Base-by-base conservation (phyloP, 2,888 invertebrate species). In the Brachypterus glaber region DNA sequence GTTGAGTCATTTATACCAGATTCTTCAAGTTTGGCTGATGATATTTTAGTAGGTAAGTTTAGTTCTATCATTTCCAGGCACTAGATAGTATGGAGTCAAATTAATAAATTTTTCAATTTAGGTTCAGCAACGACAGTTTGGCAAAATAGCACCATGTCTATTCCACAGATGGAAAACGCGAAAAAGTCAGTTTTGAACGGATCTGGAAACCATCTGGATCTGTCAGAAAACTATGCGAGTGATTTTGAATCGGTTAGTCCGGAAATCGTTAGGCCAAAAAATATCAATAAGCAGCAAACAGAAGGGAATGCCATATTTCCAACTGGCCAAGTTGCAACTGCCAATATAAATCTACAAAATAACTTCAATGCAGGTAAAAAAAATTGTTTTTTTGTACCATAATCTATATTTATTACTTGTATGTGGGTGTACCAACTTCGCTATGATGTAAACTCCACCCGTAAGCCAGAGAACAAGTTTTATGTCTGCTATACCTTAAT, bases 11-110 rank as follows among this genome's bases (percentile, higher is more conserved):
- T 64, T 46, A 82, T 87, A 25, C 81, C 87, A 1, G 89, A 90
- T 67, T 84, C 87, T 4, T 86, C 86, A 47, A 88, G 87, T 60
- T 74, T 88, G 51, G 82, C 82, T 49, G 88, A 88, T 58, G 74
- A 87, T 60, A 66, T 76, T 51, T 64, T 77, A 26, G 56, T 55
- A 25, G 53, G 51, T 54, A 37, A 41, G 47, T 37, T 30, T 18
- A 3, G 15, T 17, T 13, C 4, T 37, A 14, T 17, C n/a, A n/a
- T n/a, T n/a, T n/a, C n/a, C n/a, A 15, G n/a, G 4, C 5, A 14
- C 17, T 4, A 4, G 14, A 33, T 33, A 5, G 2, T 33, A 30
- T 16, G 11, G 29, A 33, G 5, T 26, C 17, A 27, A 5, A 21
- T 1, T 15, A 26, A 16, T 4, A 24, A 5, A 25, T n/a, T 7